A percentile compares a stretch with the other conserved stretches of the same genome.
Evolutionary conservation across 1,140 invertebrate species (phyloP).

Genomic region (Drosophila mojavensis): DNA sequence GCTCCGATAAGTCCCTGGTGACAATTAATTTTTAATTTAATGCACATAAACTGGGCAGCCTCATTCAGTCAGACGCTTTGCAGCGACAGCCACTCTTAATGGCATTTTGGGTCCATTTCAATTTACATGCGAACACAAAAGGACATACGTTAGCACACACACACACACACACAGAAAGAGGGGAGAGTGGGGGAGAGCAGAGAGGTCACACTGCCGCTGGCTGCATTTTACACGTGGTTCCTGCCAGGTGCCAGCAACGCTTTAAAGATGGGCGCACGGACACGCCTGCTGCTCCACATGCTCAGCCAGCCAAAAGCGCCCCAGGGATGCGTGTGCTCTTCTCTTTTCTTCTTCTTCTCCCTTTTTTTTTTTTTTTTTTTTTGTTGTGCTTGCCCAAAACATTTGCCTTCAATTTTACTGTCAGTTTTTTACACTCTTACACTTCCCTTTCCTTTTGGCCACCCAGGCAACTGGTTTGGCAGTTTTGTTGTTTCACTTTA

Average conservation of each 20-base stretch:
- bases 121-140: conserved; percentile 70
- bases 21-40: conserved; percentile 80
- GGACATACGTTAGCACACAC: conserved; percentile 21
- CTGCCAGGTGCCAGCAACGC: conserved; percentile 53
- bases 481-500: conserved; percentile 55
- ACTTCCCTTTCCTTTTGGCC: not conserved
- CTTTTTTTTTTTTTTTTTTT: conserved; percentile 37
- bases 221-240: conserved; percentile 68
- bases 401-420: conserved; percentile 74
- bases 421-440: conserved; percentile 27
- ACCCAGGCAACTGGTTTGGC: conserved; percentile 56
- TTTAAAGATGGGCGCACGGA: conserved; percentile 37
- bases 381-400: conserved; percentile 65
- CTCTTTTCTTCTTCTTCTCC: conserved; percentile 35
- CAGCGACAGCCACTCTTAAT: conserved; percentile 57
- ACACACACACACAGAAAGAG: conserved; percentile 1
- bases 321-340: conserved; percentile 48
- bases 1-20: conserved; percentile 57
- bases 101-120: conserved; percentile 76
- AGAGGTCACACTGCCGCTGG: conserved; percentile 48
- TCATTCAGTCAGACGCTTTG: conserved; percentile 54
- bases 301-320: conserved; percentile 56
- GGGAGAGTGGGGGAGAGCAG: not conserved
- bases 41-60: conserved; percentile 48
- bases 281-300: conserved; percentile 11